A percentile compares a stretch with the other conserved stretches of the same genome.
Evolutionary conservation across 1,140 invertebrate genomes (phyloP).

Genomic region (Microplitis mediator): DNA sequence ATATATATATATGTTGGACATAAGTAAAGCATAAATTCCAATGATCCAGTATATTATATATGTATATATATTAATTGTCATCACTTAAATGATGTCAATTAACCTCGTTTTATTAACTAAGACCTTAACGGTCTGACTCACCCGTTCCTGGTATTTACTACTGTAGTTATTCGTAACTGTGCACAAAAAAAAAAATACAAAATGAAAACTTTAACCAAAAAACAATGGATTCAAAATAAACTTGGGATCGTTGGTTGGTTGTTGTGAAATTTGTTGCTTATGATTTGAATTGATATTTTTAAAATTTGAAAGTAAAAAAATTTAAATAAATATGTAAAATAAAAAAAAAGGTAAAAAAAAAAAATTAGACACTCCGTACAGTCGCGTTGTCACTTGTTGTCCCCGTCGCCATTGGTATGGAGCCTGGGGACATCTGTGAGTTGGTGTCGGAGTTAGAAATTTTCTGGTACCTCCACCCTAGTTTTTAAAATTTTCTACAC

Average conservation of each 20-base stretch:
- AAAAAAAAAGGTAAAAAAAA: not conserved
- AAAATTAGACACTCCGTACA: not conserved
- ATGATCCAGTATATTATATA: not conserved
- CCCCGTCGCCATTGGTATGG: not conserved
- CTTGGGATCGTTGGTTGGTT: no score
- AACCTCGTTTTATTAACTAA: slow-evolving; percentile 40
- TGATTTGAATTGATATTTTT: not conserved
- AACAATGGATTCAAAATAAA: no score
- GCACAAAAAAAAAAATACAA: not conserved
- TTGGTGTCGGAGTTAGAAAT: no score
- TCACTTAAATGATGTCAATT: slow-evolving; percentile 42
- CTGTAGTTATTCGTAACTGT: not conserved
- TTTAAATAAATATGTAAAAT: not conserved
- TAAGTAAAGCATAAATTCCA: not conserved
- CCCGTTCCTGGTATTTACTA: not conserved
- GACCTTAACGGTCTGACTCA: slow-evolving; percentile 16
- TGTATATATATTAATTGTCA: slow-evolving; percentile 38
- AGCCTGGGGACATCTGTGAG: not conserved
- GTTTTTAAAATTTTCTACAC: no score
- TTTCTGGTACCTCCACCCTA: no score
- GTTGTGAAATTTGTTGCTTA: not conserved
- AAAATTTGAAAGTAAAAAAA: not conserved
- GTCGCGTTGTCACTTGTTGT: slow-evolving; percentile 15
- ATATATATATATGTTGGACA: not conserved
- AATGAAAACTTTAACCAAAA: no score